Percentiles rank a stretch among this genome's conserved stretches.
Evolutionary conservation across 2,888 invertebrate species (phyloP).

Genomic region (Cephonodes hylas): DNA sequence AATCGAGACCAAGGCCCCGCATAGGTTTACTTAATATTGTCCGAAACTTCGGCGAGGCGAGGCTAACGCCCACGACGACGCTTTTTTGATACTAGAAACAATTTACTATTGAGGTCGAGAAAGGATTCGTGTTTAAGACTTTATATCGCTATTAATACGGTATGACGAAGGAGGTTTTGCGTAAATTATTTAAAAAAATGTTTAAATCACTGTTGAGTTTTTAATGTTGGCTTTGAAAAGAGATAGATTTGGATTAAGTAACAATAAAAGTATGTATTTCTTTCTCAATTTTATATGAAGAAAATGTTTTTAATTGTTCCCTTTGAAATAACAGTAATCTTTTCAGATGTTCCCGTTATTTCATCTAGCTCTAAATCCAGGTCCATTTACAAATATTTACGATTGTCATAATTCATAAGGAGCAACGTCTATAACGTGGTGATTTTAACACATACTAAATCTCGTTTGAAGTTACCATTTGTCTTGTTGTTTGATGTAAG

Average conservation of each 20-base stretch:
- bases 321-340: too few relatives aligned
- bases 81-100: neutral
- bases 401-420: neutral
- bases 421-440: neutral
- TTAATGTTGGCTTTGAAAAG: too few relatives aligned
- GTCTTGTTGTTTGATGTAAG: neutral
- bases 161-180: too few relatives aligned
- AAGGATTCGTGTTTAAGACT: neutral
- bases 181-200: too few relatives aligned
- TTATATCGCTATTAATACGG: too few relatives aligned
- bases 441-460: neutral
- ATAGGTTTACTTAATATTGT: constrained; percentile 8
- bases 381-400: neutral
- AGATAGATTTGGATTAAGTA: too few relatives aligned
- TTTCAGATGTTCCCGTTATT: neutral
- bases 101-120: neutral
- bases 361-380: neutral
- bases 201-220: too few relatives aligned
- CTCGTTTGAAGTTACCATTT: neutral
- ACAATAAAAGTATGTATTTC: too few relatives aligned
- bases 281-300: too few relatives aligned
- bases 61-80: neutral
- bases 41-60: neutral
- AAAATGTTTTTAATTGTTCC: too few relatives aligned
- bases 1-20: constrained; percentile 7